Evolutionary conservation across 1,140 invertebrate species (phyloP).

Genomic region (Ladona fulva): DNA sequence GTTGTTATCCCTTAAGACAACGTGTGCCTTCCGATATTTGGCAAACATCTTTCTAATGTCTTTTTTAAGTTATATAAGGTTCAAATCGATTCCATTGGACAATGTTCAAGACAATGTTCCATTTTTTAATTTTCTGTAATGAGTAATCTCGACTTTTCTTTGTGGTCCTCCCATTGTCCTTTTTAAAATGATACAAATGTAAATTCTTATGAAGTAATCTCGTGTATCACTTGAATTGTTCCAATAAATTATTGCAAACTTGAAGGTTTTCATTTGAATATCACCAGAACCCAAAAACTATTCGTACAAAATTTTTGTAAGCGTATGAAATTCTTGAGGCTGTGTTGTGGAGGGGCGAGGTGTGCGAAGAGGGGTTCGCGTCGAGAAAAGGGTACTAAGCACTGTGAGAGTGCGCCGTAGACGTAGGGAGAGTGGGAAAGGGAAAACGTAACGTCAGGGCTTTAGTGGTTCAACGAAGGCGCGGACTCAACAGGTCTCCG

Average conservation of each 20-base stretch:
- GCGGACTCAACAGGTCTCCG: conserved; percentile 5
- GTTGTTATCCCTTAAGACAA: not conserved
- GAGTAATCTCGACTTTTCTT: not conserved
- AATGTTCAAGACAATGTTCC: no score
- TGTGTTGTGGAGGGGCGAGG: not conserved
- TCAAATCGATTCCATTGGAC: no score
- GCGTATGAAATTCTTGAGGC: no score
- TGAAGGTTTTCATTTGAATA: not conserved
- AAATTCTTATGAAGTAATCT: not conserved
- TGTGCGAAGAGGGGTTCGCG: not conserved
- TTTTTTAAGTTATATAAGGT: not conserved
- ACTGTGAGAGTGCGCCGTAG: not conserved
- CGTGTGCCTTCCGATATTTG: not conserved
- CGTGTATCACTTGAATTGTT: not conserved
- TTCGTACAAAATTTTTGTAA: no score
- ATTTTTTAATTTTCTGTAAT: not conserved
- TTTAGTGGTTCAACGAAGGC: not conserved
- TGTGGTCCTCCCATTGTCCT: not conserved
- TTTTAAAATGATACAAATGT: not conserved
- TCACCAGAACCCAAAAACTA: no score
- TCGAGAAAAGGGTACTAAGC: not conserved
- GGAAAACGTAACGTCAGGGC: not conserved
- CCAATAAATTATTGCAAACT: conserved; percentile 10
- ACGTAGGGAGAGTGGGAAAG: not conserved
- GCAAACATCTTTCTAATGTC: not conserved